Conservation (phyloP, 92 coral and sea anemone species). For the Epizoanthus ramosus region DNA sequence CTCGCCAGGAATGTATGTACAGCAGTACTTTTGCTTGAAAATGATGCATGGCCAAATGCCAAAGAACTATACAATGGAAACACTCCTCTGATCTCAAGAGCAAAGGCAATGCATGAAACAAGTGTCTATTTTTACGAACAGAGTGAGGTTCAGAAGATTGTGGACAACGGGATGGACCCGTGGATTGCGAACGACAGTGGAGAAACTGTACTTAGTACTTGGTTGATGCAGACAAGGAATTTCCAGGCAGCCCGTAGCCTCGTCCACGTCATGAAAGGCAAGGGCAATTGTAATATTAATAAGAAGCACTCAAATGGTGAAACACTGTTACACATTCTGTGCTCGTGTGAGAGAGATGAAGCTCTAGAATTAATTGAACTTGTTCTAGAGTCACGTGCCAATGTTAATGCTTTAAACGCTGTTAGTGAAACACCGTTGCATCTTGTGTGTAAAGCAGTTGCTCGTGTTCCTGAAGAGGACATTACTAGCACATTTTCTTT, state of each 20-base stretch:
- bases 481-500: not conserved
- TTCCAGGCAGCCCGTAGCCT: constrained; percentile 1
- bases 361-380: not conserved
- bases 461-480: not conserved
- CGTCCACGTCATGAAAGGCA: constrained; percentile 30
- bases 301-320: constrained; percentile 30
- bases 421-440: constrained; percentile 18
- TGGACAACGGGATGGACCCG: constrained; percentile 33
- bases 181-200: constrained; percentile 32
- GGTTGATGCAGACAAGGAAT: not conserved
- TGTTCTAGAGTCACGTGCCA: constrained; percentile 7
- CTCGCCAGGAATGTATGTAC: constrained; percentile 6
- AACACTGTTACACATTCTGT: constrained; percentile 11
- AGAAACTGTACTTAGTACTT: constrained; percentile 19
- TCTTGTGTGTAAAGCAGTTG: constrained; percentile 11
- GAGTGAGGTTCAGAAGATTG: not conserved
- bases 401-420: constrained; percentile 12
- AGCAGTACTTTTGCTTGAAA: constrained; percentile 18
- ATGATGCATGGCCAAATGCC: constrained; percentile 39
- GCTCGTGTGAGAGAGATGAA: constrained; percentile 23
- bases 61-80: constrained; percentile 18
- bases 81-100: constrained; percentile 15
- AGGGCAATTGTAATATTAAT: not conserved
- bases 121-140: not conserved
- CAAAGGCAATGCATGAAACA: not conserved